Evolutionary conservation across 92 coral and sea anemone genomes (phyloP), one percentile per base, ranked within the genome.

Genomic region (Heteractis magnifica): DNA sequence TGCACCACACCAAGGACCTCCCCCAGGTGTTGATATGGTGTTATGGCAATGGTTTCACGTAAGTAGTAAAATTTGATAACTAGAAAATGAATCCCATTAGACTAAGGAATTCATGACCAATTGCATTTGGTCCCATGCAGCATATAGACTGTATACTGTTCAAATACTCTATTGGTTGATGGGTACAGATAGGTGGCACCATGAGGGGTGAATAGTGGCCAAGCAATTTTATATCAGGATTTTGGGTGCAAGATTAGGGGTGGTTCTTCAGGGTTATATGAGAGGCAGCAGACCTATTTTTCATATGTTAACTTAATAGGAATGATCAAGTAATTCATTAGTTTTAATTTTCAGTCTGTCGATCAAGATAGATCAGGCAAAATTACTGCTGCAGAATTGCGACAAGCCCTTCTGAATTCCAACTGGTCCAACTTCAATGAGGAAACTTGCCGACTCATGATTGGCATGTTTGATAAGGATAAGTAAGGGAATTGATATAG

Each of bases 391-490:
- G 76, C 79, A 15, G 99, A 96, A 73, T 85, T 96, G 26, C 95
- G 92, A 3, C 93, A 89, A 87, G 99, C 99, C 50, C 90, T 96
- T 64, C 88, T 87, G 48, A 96, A 96, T 81, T 89, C 89, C 59
- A 96, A 96, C 81, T 96, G 99, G 99, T 96, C 99, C 1, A 94
- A 94, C 73, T 96, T 96, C 80, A 96, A 96, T 82, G 82, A 89
- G 8, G 99, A 96, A 85, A 96, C 99, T 18, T 96, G 99, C 62
- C 92, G 99, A 20, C 85, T 92, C 23, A 96, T 96, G 99, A 89
- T 96, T 92, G 99, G 99, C 75, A 96, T 96, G 99, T 96, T 96
- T 88, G 99, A 96, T 92, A 96, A 96, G 81, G 99, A 96, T 85
- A 90, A 85, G 99, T 96, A 77, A 86, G 93, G 71, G 23, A 26